Conservation (phyloP, 2,797 vertebrate genomes). For the Lagorchestes hirsutus region DNA sequence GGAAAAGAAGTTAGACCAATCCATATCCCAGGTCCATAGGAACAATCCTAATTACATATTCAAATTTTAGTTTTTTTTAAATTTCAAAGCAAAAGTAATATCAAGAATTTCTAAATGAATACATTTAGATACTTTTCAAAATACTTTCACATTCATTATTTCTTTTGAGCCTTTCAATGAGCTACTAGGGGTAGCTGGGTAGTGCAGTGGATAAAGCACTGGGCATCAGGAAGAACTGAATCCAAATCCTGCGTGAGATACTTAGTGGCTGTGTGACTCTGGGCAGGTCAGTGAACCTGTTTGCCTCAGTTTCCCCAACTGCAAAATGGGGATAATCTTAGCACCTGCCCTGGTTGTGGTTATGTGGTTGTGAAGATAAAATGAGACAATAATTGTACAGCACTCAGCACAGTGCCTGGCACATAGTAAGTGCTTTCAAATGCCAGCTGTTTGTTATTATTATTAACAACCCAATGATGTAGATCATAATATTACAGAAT, state of each 20-base stretch:
- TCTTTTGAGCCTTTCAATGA: background rate
- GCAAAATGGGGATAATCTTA: background rate
- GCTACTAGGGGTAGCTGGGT: background rate
- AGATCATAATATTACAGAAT: background rate
- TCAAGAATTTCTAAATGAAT: background rate
- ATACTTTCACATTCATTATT: rapidly evolving
- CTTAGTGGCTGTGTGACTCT: background rate
- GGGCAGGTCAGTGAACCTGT: background rate
- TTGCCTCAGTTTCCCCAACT: background rate
- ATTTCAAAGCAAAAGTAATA: background rate
- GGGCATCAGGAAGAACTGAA: background rate
- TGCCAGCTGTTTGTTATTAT: background rate
- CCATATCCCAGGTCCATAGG: background rate
- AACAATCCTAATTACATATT: background rate
- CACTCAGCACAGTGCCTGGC: background rate
- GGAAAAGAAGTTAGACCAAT: background rate
- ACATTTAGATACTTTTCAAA: conserved; percentile 17
- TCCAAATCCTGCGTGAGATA: background rate
- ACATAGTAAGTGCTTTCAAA: background rate
- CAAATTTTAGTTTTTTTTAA: background rate
- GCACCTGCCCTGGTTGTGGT: background rate
- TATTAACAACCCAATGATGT: background rate
- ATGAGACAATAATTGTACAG: background rate
- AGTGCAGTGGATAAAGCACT: background rate
- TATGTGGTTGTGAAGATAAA: background rate